phyloP scores from a whole-genome alignment of 2,888 invertebrate species.

The Ferdinandea cuprea region DNA sequence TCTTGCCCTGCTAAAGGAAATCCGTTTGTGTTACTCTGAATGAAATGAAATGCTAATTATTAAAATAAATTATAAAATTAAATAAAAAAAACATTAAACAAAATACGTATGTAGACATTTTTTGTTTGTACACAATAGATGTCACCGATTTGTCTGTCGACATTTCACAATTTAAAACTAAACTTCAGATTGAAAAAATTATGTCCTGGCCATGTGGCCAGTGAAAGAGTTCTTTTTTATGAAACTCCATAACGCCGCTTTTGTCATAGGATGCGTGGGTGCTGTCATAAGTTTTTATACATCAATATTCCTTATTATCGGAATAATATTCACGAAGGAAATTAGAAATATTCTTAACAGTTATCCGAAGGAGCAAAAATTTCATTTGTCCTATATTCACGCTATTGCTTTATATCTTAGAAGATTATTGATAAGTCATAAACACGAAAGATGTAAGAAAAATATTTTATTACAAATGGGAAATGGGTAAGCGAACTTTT shows the following conservation, averaged over 20 bases:
- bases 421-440: background rate
- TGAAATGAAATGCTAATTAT: slow-evolving; percentile 43
- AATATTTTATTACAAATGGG: background rate
- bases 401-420: background rate
- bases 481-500: background rate
- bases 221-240: background rate
- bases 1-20: slow-evolving; percentile 29
- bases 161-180: too few relatives aligned
- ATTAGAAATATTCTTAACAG: background rate
- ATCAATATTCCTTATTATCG: background rate
- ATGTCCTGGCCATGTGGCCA: background rate
- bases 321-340: background rate
- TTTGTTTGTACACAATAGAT: background rate
- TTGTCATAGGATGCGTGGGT: background rate
- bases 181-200: too few relatives aligned
- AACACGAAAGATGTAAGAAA: background rate
- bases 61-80: slow-evolving; percentile 63
- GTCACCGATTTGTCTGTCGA: too few relatives aligned
- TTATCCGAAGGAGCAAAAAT: background rate
- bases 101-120: background rate
- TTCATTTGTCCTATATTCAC: background rate
- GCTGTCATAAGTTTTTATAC: background rate
- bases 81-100: slow-evolving; percentile 53
- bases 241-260: slow-evolving; percentile 5
- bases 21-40: slow-evolving; percentile 52